Base-by-base conservation (phyloP, 2,113 vertebrate species). In the Labrus mixtus region DNA sequence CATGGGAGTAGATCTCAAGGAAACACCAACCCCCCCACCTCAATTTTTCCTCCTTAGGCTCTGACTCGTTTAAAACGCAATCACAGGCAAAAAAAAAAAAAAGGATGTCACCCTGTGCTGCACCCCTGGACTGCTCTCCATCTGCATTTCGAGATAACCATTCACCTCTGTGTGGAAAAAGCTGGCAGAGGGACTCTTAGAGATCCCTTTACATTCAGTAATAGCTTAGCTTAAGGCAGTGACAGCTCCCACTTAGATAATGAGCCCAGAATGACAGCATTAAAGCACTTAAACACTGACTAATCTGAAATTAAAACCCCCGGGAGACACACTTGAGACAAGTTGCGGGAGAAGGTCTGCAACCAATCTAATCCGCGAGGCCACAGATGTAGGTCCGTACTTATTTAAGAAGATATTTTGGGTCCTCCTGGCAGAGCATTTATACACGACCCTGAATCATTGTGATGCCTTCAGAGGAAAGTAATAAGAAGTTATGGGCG, bases 291-390 rank as follows among this genome's bases (percentile, higher is more conserved):
- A 84, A 90, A 87, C 56, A 79, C 73, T 37, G 68, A 84, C 73
- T 88, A 84, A 90, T 87, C 84, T 87, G 55, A 85, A 87, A 90
- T 89, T 84, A 90, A 88, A 88, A 82, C 82, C 81, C 85, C 85
- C 55, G 39, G 4, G 25, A 87, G 81, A 50, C 65, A 58, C 51
- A 68, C 80, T 71, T 69, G 48, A 89, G 57, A 82, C 63, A 53
- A 75, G 83, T 51, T 69, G 68, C 43, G 62, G 68, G 29, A 77
- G 71, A 78, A 67, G 67, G 54, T 76, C 75, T 64, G 59, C 46
- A 48, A 54, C 41, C 23, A 61, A 22, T 83, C 76, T 70, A 59
- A 45, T 58, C 59, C 65, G 45, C 1, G 10, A 53, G 58, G 66
- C 36, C 7, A 7, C 41, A 54, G 62, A 86, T 86, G 70, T 77